Evolutionary conservation across 2,113 vertebrate genomes (phyloP).

Genomic region (Perca fluviatilis): DNA sequence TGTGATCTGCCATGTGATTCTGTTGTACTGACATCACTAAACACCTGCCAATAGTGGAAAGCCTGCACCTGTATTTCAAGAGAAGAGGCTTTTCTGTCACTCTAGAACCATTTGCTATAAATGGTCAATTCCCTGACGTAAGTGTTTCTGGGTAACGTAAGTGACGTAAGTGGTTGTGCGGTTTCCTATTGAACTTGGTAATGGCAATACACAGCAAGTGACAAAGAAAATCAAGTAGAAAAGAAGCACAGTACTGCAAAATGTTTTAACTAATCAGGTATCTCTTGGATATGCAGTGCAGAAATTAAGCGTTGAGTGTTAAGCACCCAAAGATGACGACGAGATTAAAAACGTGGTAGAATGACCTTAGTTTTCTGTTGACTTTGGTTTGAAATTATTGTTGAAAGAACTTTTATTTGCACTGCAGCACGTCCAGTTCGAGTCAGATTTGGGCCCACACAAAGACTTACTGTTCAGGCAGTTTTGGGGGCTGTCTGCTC

Average conservation of each 20-base stretch:
- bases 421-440: not conserved
- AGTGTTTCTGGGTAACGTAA: not conserved
- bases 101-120: not conserved
- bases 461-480: too few relatives aligned
- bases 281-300: too few relatives aligned
- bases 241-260: not conserved
- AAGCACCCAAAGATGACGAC: too few relatives aligned
- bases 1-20: too few relatives aligned
- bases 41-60: too few relatives aligned
- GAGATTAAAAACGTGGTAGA: too few relatives aligned
- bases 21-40: too few relatives aligned
- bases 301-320: too few relatives aligned
- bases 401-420: not conserved
- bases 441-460: not conserved
- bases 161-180: not conserved
- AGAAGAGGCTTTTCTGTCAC: not conserved
- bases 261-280: too few relatives aligned
- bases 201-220: not conserved
- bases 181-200: not conserved
- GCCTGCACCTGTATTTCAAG: too few relatives aligned
- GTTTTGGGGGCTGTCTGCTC: not conserved
- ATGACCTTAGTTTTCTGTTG: too few relatives aligned
- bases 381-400: too few relatives aligned
- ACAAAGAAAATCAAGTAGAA: not conserved
- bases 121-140: not conserved